Conservation (phyloP, 2,113 vertebrate genomes). For the Colistium nudipinnis region DNA sequence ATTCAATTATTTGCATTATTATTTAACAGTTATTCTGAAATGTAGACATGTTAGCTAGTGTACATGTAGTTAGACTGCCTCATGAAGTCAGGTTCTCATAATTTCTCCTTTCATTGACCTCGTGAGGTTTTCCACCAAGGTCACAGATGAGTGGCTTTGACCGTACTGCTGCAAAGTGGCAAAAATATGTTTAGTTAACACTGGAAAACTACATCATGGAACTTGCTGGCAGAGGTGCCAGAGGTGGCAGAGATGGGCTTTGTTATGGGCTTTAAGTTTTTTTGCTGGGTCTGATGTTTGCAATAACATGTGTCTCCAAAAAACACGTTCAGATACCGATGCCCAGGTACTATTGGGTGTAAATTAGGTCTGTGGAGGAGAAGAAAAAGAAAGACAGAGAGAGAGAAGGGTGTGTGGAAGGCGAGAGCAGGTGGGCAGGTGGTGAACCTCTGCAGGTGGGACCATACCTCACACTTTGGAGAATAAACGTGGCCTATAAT, state of each 20-base stretch:
- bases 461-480: neutral
- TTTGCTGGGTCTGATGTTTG: neutral
- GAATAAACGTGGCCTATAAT: constrained; percentile 11
- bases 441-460: constrained; percentile 23
- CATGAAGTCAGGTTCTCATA: neutral
- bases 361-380: neutral
- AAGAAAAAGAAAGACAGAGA: neutral
- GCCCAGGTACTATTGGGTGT: neutral
- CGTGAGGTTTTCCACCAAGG: too few relatives aligned
- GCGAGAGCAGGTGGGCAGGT: constrained; percentile 6
- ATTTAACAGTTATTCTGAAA: neutral
- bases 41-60: neutral
- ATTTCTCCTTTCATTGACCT: too few relatives aligned
- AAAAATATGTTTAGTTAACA: too few relatives aligned
- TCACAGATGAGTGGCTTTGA: too few relatives aligned
- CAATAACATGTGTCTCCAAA: neutral
- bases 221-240: too few relatives aligned
- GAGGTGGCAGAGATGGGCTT: too few relatives aligned
- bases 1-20: neutral
- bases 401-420: constrained; percentile 2
- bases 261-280: too few relatives aligned
- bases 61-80: neutral
- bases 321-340: neutral
- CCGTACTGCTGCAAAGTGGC: too few relatives aligned
- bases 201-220: too few relatives aligned